Evolutionary conservation across 2,113 vertebrate species (phyloP), one percentile per base, ranked within the genome.

Genomic region (Morone chrysops): DNA sequence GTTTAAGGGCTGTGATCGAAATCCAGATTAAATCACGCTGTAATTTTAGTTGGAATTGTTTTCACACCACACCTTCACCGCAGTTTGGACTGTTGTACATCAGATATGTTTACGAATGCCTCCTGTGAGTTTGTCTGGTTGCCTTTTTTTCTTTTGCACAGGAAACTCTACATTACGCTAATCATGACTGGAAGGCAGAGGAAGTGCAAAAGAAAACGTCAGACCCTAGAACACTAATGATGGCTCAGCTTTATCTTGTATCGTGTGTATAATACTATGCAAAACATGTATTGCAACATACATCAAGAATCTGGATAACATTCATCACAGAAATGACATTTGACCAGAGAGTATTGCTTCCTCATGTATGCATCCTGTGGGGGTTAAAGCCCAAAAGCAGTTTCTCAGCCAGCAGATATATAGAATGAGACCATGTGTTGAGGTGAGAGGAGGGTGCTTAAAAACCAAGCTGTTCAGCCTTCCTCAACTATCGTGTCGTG

Each of bases 151-250:
- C 70, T 83, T 94, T 85, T 88, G 73, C 68, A 89, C 93, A 95
- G 94, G 92, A 95, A 95, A 90, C 84, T 91, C 89, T 89, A 90
- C 92, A 94, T 95, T 95, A 94, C 82, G 66, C 86, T 94, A 92
- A 95, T 94, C 90, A 90, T 87, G 88, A 80, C 69, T 57, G 50
- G 72, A 85, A 70, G 82, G 81, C 83, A 85, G 66, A 75, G 83
- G 80, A 84, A 89, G 70, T 83, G 73, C 60, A 87, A 87, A 93
- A 90, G 76, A 91, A 75, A 78, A 80, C 65, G 53, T 84, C 63
- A 45, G 18, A 81, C 60, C 76, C 67, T 62, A 71, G 62, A 80
- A 75, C 56, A 53, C 48, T 63, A 57, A 82, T 11, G 18, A 75
- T 77, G 25, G n/a, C 41, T 68, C 43, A 17, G 3, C 57, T 51